Base-by-base conservation (phyloP, 2,797 vertebrate species). In the Sibirionetta formosa region DNA sequence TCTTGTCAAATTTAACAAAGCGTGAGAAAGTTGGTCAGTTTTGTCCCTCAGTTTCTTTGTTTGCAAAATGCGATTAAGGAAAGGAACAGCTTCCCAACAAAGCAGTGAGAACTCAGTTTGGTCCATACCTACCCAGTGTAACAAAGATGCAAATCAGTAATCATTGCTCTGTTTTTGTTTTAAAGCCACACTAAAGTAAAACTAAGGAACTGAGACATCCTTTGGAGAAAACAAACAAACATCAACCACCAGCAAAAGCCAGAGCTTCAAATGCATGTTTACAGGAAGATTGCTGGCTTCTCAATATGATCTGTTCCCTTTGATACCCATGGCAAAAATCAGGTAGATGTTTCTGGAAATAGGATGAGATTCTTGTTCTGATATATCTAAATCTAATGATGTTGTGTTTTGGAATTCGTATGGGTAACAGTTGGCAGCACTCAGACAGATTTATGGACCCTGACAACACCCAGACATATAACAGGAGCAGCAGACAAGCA, bases 381-480 rank as follows among this genome's bases (percentile, higher is more conserved):
- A 50, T 90, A 33, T 24, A 61, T 73, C 53, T 80, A 18, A 60
- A 79, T 86, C 17, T 76, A 85, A 38, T 36, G 29, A 68, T 84
- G 70, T 31, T 1, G 1, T 20, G 7, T 66, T 91, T 85, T 93
- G 64, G 42, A 85, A 89, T 77, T 73, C 27, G 9, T 33, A 8
- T 68, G 56, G 68, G 51, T 80, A 93, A 76, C 86, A 89, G 60
- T 60, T 95, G 91, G 68, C 86, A 83, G 63, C 36, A 70, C 53
- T 86, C 82, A 54, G 66, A 86, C 82, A 91, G 89, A 92, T 96
- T 93, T 96, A 82, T 58, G 85, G 69, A 94, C 65, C 66, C 46
- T 97, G 90, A 60, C 85, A 95, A 50, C 50, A 88, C 60, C 73
- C 88, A 91, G 71, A 87, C 86, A 72, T 72, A 50, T 50, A 69